Percentiles rank a stretch among this genome's conserved stretches.
These are phyloP conservation scores for Sipha maydis DNA, from an alignment of 2,888 invertebrate genomes.

Conservation along the genomic window DNA sequence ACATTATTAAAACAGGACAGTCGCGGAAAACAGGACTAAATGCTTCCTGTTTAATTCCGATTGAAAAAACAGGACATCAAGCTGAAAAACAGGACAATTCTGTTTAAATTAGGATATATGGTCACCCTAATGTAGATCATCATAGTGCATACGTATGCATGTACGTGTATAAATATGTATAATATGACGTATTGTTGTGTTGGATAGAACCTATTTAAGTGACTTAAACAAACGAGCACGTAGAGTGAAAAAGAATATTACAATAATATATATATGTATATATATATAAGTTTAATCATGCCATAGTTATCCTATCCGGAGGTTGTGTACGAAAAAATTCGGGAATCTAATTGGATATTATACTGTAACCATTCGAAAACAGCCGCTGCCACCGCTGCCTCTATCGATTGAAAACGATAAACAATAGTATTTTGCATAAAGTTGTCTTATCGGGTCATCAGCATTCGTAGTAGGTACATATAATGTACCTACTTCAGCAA, in stretches of 20 bases:
- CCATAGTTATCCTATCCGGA: not conserved
- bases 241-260: not conserved
- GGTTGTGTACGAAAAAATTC: conserved; percentile 7
- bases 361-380: not conserved
- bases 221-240: not conserved
- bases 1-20: no score
- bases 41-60: no score
- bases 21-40: no score
- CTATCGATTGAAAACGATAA: conserved; percentile 1
- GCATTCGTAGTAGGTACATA: not conserved
- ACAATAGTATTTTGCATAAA: conserved; percentile 44
- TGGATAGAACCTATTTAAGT: not conserved
- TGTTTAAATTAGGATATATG: no score
- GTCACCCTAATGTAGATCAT: no score
- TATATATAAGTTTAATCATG: not conserved
- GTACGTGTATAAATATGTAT: not conserved
- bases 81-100: no score
- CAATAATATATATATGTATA: no score
- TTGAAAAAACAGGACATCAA: no score
- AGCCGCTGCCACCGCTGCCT: not conserved
- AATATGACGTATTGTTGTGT: not conserved
- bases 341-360: conserved; percentile 18
- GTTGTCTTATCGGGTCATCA: conserved; percentile 36
- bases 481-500: no score
- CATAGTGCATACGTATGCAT: not conserved